phyloP scores from a whole-genome alignment of 2,113 vertebrate species.

The Electrona antarctica region DNA sequence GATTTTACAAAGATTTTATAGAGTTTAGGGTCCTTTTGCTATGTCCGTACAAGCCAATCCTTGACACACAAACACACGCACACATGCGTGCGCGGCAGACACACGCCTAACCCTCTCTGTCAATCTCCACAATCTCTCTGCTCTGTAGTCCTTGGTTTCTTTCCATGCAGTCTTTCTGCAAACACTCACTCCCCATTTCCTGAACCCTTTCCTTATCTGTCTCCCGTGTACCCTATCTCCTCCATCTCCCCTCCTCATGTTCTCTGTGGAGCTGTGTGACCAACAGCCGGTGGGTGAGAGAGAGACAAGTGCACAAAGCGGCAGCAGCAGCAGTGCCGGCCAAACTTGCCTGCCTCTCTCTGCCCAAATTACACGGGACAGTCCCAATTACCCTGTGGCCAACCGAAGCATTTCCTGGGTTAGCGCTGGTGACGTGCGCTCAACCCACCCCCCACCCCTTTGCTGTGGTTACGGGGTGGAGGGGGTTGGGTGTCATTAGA shows the following conservation, averaged over 20 bases:
- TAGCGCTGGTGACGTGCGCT: constrained; percentile 72
- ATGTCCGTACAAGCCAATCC: too few species aligned
- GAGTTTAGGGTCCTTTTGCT: too few species aligned
- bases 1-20: too few species aligned
- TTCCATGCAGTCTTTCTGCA: constrained; percentile 29
- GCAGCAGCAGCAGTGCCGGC: constrained; percentile 54
- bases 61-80: too few species aligned
- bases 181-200: constrained; percentile 26
- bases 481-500: constrained; percentile 75
- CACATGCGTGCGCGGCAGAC: too few species aligned
- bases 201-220: constrained; percentile 41
- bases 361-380: constrained; percentile 84
- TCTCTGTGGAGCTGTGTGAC: constrained; percentile 70
- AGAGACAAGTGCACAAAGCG: constrained; percentile 78
- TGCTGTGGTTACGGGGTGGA: constrained; percentile 42
- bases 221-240: constrained; percentile 18
- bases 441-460: constrained; percentile 26
- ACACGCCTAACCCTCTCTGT: constrained; percentile 30
- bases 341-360: constrained; percentile 73
- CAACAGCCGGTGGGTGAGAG: constrained; percentile 66
- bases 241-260: constrained; percentile 36
- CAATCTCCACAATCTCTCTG: constrained; percentile 45
- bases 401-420: constrained; percentile 86
- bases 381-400: constrained; percentile 86
- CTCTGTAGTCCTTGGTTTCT: constrained; percentile 42